Percentiles rank a stretch among this genome's conserved stretches.
Conservation (phyloP, 2,888 invertebrate genomes). For the Drosophila antonietae region DNA sequence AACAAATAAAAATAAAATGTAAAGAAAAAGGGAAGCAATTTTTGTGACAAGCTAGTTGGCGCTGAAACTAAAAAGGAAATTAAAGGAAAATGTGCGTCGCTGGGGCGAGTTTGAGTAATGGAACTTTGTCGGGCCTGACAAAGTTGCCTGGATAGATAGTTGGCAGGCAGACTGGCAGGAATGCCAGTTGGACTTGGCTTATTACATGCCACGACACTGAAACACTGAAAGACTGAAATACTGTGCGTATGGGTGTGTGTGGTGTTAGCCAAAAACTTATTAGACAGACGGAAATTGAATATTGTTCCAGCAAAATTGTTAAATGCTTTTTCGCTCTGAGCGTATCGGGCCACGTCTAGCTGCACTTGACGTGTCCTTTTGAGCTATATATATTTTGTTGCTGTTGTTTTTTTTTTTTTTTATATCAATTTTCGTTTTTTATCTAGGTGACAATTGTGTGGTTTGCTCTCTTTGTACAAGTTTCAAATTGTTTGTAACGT, state of each 20-base stretch:
- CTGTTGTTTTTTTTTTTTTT: neutral
- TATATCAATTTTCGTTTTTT: constrained; percentile 6
- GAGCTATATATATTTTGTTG: no score
- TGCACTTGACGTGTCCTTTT: constrained; percentile 53
- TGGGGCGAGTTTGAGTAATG: constrained; percentile 75
- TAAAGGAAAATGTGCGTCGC: constrained; percentile 77
- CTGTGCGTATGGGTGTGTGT: constrained; percentile 13
- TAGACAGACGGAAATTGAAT: constrained; percentile 79
- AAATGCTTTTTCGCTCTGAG: constrained; percentile 63
- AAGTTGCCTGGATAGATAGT: constrained; percentile 36
- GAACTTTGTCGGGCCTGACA: constrained; percentile 55
- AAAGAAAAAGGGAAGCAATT: constrained; percentile 11
- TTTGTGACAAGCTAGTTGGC: constrained; percentile 59
- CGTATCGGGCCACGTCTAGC: constrained; percentile 16
- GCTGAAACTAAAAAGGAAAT: constrained; percentile 70
- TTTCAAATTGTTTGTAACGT: constrained; percentile 59
- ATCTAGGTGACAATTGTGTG: constrained; percentile 35
- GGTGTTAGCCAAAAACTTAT: constrained; percentile 71
- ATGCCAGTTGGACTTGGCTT: constrained; percentile 65
- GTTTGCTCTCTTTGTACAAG: constrained; percentile 40
- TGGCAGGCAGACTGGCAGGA: constrained; percentile 20
- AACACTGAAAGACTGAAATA: neutral
- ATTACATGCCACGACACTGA: constrained; percentile 53
- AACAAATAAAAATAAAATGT: neutral
- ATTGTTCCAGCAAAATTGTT: constrained; percentile 74